Percentiles rank a stretch among this genome's conserved stretches.
These are phyloP conservation scores for Erythrocercus mccallii DNA, from an alignment of 2,113 vertebrate species.

Conservation along the genomic window DNA sequence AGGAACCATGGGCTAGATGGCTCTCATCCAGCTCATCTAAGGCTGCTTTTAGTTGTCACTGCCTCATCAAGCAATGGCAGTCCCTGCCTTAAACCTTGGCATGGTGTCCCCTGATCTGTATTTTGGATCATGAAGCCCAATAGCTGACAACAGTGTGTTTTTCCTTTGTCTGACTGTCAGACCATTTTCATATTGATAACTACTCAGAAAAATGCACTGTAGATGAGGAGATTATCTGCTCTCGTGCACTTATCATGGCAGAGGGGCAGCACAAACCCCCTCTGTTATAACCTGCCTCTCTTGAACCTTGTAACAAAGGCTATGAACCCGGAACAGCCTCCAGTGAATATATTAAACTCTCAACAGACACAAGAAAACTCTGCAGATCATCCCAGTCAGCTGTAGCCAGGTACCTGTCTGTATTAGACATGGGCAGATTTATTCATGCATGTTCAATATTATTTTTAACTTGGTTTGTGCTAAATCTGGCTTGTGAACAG, in stretches of 20 bases:
- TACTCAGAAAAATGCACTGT: neutral
- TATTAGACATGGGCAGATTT: neutral
- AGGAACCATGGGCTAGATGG: neutral
- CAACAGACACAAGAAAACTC: neutral
- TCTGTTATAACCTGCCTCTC: neutral
- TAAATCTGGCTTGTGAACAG: neutral
- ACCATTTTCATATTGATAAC: neutral
- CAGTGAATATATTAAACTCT: neutral
- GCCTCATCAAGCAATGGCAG: neutral
- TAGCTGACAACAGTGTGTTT: neutral
- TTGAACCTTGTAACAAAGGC: neutral
- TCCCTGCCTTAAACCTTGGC: neutral
- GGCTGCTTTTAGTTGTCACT: neutral
- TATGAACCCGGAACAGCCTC: neutral
- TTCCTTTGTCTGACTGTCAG: neutral
- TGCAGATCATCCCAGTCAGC: neutral
- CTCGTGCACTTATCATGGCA: neutral
- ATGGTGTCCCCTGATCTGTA: neutral
- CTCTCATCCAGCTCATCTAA: neutral
- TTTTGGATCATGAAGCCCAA: neutral
- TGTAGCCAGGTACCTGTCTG: neutral
- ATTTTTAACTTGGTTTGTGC: neutral
- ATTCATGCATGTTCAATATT: fast-evolving
- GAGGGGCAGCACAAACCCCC: neutral
- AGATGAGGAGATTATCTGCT: neutral